These are phyloP conservation scores for Meganola albula DNA, from an alignment of 2,888 invertebrate species.

Conservation along the genomic window DNA sequence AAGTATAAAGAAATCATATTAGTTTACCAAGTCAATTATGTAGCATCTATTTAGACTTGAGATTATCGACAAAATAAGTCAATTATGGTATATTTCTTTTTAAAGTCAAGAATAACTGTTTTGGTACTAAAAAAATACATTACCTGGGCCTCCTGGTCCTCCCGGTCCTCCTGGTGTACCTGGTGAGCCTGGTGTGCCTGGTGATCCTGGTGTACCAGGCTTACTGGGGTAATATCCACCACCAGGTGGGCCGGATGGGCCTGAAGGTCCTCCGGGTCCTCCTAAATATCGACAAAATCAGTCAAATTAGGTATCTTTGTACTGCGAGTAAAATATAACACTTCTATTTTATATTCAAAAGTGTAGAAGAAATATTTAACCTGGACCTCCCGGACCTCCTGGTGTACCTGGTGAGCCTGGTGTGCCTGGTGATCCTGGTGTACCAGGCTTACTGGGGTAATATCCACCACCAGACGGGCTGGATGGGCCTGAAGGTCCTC, in stretches of 20 bases:
- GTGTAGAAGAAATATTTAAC: no score
- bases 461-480: slow-evolving; percentile 33
- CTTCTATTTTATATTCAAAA: no score
- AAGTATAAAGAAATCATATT: no score
- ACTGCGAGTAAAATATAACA: no score
- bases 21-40: no score
- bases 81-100: no score
- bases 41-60: no score
- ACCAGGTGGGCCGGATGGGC: slow-evolving; percentile 3
- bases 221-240: slow-evolving; percentile 10
- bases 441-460: slow-evolving; percentile 6
- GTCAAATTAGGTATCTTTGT: no score
- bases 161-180: slow-evolving; percentile 23
- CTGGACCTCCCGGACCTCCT: slow-evolving; percentile 19
- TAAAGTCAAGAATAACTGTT: no score
- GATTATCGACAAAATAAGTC: no score
- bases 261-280: slow-evolving; percentile 2
- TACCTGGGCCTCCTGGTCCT: slow-evolving; percentile 20
- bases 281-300: no score
- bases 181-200: slow-evolving; percentile 20
- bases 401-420: slow-evolving; percentile 26
- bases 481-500: slow-evolving; percentile 30
- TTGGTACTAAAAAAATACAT: no score
- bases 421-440: slow-evolving; percentile 20
- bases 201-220: slow-evolving; percentile 13